A percentile compares a stretch with the other conserved stretches of the same genome.
Conservation (phyloP, 2,113 vertebrate species). For the Geococcyx californianus region DNA sequence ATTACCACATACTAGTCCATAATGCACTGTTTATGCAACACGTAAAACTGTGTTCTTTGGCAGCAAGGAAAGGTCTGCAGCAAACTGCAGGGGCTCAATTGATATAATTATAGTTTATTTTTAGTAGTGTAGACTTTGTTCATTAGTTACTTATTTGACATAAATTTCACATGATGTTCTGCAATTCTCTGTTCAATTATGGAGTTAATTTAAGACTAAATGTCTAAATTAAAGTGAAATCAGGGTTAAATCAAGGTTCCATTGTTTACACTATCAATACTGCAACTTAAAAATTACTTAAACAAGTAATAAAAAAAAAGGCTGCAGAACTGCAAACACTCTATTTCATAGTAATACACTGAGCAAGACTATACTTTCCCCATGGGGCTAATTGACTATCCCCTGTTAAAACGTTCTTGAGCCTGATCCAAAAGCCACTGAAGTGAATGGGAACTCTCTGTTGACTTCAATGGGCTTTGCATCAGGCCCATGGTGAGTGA, state of each 20-base stretch:
- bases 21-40: constrained; percentile 38
- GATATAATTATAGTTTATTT: constrained; percentile 71
- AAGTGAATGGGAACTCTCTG: constrained; percentile 57
- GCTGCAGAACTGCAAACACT: not conserved
- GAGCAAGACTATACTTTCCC: constrained; percentile 40
- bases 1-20: not conserved
- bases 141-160: constrained; percentile 69
- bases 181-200: constrained; percentile 58
- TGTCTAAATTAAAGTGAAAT: constrained; percentile 60
- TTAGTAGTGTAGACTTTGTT: constrained; percentile 69
- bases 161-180: constrained; percentile 62
- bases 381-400: constrained; percentile 54
- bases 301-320: not conserved
- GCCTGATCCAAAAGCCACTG: constrained; percentile 62
- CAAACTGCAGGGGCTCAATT: constrained; percentile 69
- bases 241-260: constrained; percentile 44
- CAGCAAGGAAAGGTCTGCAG: constrained; percentile 58
- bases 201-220: constrained; percentile 54
- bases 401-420: constrained; percentile 59
- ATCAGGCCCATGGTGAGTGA: constrained; percentile 28
- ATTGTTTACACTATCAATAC: constrained; percentile 18
- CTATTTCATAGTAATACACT: constrained; percentile 4
- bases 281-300: constrained; percentile 20
- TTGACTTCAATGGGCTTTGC: constrained; percentile 52
- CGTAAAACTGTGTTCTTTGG: constrained; percentile 36